Evolutionary conservation across 2,888 invertebrate genomes (phyloP).

Genomic region (Pardosa pseudoannulata): DNA sequence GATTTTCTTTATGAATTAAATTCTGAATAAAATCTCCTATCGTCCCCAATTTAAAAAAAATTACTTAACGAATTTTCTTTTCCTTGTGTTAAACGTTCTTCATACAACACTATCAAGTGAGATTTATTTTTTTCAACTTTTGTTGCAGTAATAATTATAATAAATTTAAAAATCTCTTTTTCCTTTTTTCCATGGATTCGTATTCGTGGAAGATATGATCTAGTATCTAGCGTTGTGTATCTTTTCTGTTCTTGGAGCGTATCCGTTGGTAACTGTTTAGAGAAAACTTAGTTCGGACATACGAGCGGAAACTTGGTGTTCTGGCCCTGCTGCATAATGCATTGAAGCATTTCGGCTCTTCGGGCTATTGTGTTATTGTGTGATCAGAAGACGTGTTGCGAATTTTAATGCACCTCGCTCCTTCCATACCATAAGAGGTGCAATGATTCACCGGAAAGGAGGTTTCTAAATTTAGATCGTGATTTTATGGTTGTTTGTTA

Average conservation of each 20-base stretch:
- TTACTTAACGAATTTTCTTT: too few relatives aligned
- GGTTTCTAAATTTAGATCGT: neutral
- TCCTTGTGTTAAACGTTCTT: too few relatives aligned
- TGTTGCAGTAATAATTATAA: too few relatives aligned
- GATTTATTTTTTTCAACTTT: too few relatives aligned
- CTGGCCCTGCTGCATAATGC: neutral
- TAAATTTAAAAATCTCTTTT: too few relatives aligned
- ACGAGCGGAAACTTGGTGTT: neutral
- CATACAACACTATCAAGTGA: too few relatives aligned
- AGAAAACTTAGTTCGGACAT: neutral
- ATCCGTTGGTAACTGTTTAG: neutral
- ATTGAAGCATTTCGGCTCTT: neutral
- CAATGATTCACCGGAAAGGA: neutral
- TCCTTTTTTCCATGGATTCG: too few relatives aligned
- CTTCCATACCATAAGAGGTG: neutral
- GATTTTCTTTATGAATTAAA: too few relatives aligned
- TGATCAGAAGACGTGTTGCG: conserved; percentile 7
- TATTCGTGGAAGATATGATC: too few relatives aligned
- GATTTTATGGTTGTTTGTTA: neutral
- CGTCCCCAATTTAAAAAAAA: too few relatives aligned
- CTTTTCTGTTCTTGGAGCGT: neutral
- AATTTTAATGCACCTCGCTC: neutral
- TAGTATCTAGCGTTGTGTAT: neutral
- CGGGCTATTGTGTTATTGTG: conserved; percentile 14
- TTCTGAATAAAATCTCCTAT: too few relatives aligned